Evolutionary conservation across 1,140 invertebrate species (phyloP).

Genomic region (Sycophila sp.): DNA sequence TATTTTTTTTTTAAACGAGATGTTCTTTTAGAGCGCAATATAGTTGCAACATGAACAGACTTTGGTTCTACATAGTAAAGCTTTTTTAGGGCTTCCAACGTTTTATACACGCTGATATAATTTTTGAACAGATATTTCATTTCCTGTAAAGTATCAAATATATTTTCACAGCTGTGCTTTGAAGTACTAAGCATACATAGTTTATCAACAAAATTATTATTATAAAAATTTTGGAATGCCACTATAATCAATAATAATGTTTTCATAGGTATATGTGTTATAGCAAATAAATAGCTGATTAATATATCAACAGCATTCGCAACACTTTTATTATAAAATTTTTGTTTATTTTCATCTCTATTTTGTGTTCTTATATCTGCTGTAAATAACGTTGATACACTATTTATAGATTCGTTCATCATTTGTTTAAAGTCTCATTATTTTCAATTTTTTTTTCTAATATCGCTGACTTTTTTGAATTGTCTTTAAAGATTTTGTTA

Average conservation of each 20-base stretch:
- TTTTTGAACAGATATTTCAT: conserved; percentile 33
- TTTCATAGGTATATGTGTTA: conserved; percentile 28
- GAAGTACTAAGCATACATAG: conserved; percentile 25
- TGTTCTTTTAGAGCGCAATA: conserved; percentile 20
- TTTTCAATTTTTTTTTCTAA: too few relatives aligned
- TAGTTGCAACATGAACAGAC: conserved; percentile 24
- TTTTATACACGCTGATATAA: conserved; percentile 39
- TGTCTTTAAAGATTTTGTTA: too few relatives aligned
- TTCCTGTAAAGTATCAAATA: conserved; percentile 27
- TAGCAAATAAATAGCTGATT: conserved; percentile 35
- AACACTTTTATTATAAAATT: conserved; percentile 6
- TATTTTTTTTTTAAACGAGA: conserved; percentile 14
- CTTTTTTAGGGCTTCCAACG: conserved; percentile 30
- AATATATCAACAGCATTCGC: conserved; percentile 20
- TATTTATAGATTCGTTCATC: too few relatives aligned
- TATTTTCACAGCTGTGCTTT: conserved; percentile 10
- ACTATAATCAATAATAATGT: conserved; percentile 35
- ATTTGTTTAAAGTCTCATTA: too few relatives aligned
- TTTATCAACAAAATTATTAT: conserved; percentile 21
- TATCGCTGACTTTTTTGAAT: too few relatives aligned
- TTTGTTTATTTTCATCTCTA: background rate
- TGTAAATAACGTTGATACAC: too few relatives aligned
- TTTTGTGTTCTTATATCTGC: too few relatives aligned
- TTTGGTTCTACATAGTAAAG: conserved; percentile 30
- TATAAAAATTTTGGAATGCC: conserved; percentile 28